A percentile compares a stretch with the other conserved stretches of the same genome.
These are phyloP conservation scores for Argopecten irradians DNA, from an alignment of 1,140 invertebrate genomes.

Conservation along the genomic window DNA sequence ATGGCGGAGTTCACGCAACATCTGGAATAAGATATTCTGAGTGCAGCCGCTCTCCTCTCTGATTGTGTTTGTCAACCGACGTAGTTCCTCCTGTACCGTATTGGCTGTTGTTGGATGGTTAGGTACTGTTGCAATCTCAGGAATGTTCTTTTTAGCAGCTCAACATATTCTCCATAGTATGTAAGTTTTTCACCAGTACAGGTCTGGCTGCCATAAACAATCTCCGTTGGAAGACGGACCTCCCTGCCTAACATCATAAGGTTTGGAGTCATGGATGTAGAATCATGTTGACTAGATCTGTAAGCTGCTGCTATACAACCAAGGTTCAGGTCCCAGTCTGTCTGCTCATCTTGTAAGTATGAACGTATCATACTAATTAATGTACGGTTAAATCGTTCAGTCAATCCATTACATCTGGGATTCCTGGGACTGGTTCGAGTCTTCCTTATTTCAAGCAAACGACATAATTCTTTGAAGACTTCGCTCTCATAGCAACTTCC, in stretches of 20 bases:
- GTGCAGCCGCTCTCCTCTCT: neutral
- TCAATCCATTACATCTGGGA: conserved; percentile 42
- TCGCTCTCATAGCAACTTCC: no score
- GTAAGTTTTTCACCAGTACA: neutral
- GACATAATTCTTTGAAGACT: no score
- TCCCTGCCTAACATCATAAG: conserved; percentile 40
- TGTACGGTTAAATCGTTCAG: conserved; percentile 40
- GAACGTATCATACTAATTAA: conserved; percentile 41
- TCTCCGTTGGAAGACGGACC: conserved; percentile 26
- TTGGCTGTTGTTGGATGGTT: neutral
- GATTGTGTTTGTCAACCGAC: neutral
- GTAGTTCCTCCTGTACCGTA: neutral
- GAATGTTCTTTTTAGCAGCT: neutral
- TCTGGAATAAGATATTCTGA: neutral
- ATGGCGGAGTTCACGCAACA: neutral
- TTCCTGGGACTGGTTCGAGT: conserved; percentile 46
- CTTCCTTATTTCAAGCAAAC: conserved; percentile 39
- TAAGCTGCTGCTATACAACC: conserved; percentile 38
- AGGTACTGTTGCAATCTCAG: neutral
- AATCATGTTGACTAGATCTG: conserved; percentile 29
- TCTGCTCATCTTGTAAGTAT: conserved; percentile 41
- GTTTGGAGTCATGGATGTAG: conserved; percentile 38
- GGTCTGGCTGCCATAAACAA: neutral
- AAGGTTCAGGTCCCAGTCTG: conserved; percentile 44
- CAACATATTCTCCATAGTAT: neutral